Base-by-base conservation (phyloP, 2,797 vertebrate species). In the Molossus alvarezi region DNA sequence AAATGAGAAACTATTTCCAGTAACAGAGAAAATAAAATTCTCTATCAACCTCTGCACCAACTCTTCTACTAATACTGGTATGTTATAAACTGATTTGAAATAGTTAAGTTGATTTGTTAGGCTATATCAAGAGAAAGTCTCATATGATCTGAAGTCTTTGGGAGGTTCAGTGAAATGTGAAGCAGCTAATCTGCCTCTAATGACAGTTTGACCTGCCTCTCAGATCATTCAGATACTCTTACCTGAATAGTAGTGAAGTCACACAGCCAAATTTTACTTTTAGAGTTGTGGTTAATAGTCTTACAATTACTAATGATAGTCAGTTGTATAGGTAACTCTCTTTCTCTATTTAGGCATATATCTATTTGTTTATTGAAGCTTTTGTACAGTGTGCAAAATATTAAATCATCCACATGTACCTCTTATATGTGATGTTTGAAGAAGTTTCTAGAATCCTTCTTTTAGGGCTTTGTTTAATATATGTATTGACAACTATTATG, bases 81-180 rank as follows among this genome's bases (percentile, higher is more conserved):
- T 72, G 5, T 86, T 79, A 53, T 57, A 72, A 17, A 33, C 12
- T 76, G 2, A 48, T 27, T 58, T 72, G 23, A 87, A 75, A 80
- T 80, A 60, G 45, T 27, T 37, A 72, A 76, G 10, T 87, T 85
- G n/a, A 75, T 29, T 72, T 93, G 8, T 89, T 84, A 89, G 65
- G 33, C 3, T 21, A 23, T n/a, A 10, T 45, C 67, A 27, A 95
- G 15, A 88, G 20, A 62, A 82, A 93, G 1, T 13, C 20, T 53
- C 2, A 9, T 65, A 9, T 67, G 9, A 48, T 13, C 9, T 64
- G 45, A 90, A 79, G 9, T 73, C 33, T 33, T 86, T 1, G 6
- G 71, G 18, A 90, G 15, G 14, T 3, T 57, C 15, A 29, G 0
- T 65, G 69, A 90, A 88, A 48, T 64, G 15, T 23, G 29, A 0